Base-by-base conservation (phyloP, 2,888 invertebrate species). In the Eupithecia subumbrata region DNA sequence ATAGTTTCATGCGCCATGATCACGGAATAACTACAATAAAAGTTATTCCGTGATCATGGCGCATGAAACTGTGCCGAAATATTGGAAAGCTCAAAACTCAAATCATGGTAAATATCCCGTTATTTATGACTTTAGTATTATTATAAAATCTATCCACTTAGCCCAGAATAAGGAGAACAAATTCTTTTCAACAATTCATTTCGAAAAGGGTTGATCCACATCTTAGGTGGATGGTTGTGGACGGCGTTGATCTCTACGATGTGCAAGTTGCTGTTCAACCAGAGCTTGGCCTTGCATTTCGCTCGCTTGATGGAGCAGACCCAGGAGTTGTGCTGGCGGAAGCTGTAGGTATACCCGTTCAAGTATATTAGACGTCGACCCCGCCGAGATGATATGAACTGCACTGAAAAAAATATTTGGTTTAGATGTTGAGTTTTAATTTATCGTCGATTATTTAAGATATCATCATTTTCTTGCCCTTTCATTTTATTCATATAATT, bases 311-410 rank as follows among this genome's bases (percentile, higher is more conserved):
- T 77, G 22, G 77, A 77, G n/a, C 77, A 77, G 1, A 77, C 77
- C 77, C 77, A 77, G 45, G 76, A 74, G 72, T 76, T 76, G 48
- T 76, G 72, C 69, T 76, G 76, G 2, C 76, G 76, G 72, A 74
- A 69, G 16, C 76, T 76, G 73, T 83, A 84, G 1, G 84, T 85
- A 56, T 83, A 85, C 9, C 83, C 82, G n/a, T 78, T 76, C 1
- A 82, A 72, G 40, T 75, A 80, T 37, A 85, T 76, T 72, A 84
- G 71, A 11, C 64, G 77, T 45, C 80, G 81, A 7, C 85, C 86
- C 43, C 81, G 79, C 68, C 79, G 78, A 4, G 84, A 84, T 43
- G 43, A 71, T 18, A 83, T 80, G 63, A 80, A 83, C 37, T 81
- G 81, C 18, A 76, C 82, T 84, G 79, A 63, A 73, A 75, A 60